Evolutionary conservation across 2,113 vertebrate species (phyloP).

Genomic region (Fulmarus glacialis): DNA sequence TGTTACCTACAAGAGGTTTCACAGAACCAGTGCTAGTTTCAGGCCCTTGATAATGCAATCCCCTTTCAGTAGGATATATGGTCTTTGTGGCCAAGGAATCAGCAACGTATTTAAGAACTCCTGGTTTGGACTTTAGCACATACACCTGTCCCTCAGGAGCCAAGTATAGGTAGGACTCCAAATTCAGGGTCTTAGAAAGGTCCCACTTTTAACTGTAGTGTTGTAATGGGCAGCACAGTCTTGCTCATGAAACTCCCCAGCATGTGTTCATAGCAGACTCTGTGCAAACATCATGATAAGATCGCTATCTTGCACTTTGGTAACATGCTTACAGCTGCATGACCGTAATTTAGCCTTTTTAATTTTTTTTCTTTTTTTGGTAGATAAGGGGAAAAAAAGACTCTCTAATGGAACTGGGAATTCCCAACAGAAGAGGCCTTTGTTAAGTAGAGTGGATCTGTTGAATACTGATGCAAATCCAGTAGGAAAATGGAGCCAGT

Average conservation of each 20-base stretch:
- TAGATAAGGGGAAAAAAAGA: neutral
- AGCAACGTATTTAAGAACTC: neutral
- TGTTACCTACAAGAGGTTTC: neutral
- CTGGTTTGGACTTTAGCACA: neutral
- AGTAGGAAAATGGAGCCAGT: neutral
- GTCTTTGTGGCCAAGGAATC: neutral
- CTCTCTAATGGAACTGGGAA: neutral
- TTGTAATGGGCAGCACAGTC: neutral
- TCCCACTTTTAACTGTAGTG: neutral
- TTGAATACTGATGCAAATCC: neutral
- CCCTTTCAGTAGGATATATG: neutral
- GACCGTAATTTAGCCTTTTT: neutral
- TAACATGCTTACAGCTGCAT: neutral
- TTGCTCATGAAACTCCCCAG: neutral
- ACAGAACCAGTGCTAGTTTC: neutral
- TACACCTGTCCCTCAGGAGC: neutral
- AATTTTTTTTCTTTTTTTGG: neutral
- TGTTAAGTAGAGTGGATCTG: neutral
- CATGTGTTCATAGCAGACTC: neutral
- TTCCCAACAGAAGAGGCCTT: neutral
- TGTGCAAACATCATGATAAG: accelerated
- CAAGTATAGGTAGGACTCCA: neutral
- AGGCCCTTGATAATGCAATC: neutral
- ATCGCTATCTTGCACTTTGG: neutral
- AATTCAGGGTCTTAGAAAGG: neutral